phyloP scores from a whole-genome alignment of 2,888 invertebrate genomes.

The Beris morrisii region DNA sequence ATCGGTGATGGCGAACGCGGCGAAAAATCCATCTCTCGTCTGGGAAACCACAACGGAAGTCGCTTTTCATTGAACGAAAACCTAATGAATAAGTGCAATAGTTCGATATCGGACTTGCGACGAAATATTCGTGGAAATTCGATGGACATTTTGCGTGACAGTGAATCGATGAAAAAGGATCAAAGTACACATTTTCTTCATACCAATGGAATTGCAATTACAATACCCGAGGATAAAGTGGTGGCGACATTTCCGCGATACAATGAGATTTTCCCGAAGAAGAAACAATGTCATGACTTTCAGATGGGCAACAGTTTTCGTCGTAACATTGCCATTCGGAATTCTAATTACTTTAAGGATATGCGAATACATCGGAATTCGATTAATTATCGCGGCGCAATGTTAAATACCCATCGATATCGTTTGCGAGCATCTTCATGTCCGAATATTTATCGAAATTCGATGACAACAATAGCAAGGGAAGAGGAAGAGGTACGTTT shows the following conservation, averaged over 20 bases:
- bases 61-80: conserved; percentile 55
- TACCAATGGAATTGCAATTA: conserved; percentile 18
- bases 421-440: conserved; percentile 84
- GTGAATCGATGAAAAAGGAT: conserved; percentile 43
- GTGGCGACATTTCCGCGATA: conserved; percentile 44
- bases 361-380: conserved; percentile 74
- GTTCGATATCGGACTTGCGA: neutral
- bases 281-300: conserved; percentile 14
- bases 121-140: conserved; percentile 49
- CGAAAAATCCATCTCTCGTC: neutral
- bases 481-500: conserved; percentile 71
- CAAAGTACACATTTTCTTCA: neutral
- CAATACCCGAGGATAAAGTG: conserved; percentile 38
- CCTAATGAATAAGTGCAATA: conserved; percentile 47
- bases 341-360: conserved; percentile 71
- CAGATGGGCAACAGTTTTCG: conserved; percentile 47
- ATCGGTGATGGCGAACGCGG: neutral
- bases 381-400: conserved; percentile 83
- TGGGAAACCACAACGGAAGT: conserved; percentile 45
- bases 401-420: conserved; percentile 80
- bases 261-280: conserved; percentile 34
- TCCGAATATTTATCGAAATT: conserved; percentile 86
- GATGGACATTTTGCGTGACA: conserved; percentile 48
- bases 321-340: conserved; percentile 51
- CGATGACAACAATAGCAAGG: conserved; percentile 81